Evolutionary conservation across 2,888 invertebrate species (phyloP).

Genomic region (Disparrhopalites patrizii): DNA sequence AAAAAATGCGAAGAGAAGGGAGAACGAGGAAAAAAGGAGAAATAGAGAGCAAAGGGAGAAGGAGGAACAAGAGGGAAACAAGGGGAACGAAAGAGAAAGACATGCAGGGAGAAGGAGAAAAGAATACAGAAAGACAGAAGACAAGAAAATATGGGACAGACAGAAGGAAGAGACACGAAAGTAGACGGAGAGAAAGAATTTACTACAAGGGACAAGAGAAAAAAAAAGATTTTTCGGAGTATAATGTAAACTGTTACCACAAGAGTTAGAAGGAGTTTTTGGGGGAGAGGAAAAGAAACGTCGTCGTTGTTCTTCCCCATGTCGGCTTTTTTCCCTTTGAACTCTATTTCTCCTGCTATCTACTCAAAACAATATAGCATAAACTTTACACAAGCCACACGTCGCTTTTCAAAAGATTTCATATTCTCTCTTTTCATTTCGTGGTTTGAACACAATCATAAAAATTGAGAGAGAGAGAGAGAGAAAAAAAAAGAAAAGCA

Average conservation of each 20-base stretch:
- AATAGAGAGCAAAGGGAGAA: background rate
- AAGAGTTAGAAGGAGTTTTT: slow-evolving; percentile 9
- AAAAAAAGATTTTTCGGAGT: slow-evolving; percentile 18
- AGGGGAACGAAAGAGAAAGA: background rate
- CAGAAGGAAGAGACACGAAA: background rate
- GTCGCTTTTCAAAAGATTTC: slow-evolving; percentile 21
- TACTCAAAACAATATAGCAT: slow-evolving; percentile 18
- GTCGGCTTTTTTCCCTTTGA: slow-evolving; percentile 25
- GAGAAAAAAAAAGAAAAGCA: slow-evolving; percentile 23
- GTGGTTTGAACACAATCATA: slow-evolving; percentile 16
- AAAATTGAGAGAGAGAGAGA: slow-evolving; percentile 20
- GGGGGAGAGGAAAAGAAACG: slow-evolving; percentile 14
- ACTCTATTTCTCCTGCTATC: slow-evolving; percentile 21
- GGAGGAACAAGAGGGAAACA: background rate
- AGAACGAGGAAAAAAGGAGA: too few species aligned
- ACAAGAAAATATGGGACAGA: background rate
- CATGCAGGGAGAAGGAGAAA: background rate
- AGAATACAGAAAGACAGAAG: background rate
- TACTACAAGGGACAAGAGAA: slow-evolving; percentile 18
- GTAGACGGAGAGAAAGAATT: background rate
- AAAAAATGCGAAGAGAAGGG: background rate
- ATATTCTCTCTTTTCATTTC: slow-evolving; percentile 13
- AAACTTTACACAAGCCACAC: slow-evolving; percentile 20
- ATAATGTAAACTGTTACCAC: slow-evolving; percentile 20
- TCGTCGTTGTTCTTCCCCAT: slow-evolving; percentile 21